Conservation (phyloP, 2,113 vertebrate genomes). For the Tretioscincus oriximinensis region DNA sequence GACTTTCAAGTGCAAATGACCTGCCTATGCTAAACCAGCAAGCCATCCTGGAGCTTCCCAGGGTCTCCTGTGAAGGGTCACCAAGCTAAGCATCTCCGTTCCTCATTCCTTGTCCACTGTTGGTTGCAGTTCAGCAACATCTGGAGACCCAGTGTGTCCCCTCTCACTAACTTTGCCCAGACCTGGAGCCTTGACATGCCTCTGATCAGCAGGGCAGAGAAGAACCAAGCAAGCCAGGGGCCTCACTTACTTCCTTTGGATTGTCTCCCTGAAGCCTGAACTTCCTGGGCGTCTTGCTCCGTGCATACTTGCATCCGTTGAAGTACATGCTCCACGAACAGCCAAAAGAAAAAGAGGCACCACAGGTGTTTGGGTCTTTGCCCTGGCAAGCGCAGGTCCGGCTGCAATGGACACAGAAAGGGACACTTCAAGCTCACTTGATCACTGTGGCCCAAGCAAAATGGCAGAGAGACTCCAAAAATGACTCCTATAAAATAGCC, state of each 20-base stretch:
- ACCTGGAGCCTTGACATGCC: background rate
- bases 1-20: background rate
- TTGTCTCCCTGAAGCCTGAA: constrained; percentile 93
- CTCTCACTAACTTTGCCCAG: too few species aligned
- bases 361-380: constrained; percentile 89
- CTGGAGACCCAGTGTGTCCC: too few species aligned
- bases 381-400: constrained; percentile 98
- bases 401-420: constrained; percentile 64
- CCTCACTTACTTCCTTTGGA: constrained; percentile 87
- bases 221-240: background rate
- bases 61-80: too few species aligned
- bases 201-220: background rate
- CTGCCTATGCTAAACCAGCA: background rate
- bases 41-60: background rate
- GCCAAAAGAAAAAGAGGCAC: constrained; percentile 97
- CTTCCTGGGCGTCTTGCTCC: constrained; percentile 95
- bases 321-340: constrained; percentile 99
- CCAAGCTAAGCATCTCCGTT: background rate
- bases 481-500: too few species aligned
- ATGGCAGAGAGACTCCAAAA: too few species aligned
- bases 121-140: too few species aligned
- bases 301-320: constrained; percentile 96
- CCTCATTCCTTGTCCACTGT: background rate
- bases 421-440: background rate
- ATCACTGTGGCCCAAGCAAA: background rate